These are phyloP conservation scores for Suillia variegata DNA, from an alignment of 2,888 invertebrate genomes.

Conservation along the genomic window DNA sequence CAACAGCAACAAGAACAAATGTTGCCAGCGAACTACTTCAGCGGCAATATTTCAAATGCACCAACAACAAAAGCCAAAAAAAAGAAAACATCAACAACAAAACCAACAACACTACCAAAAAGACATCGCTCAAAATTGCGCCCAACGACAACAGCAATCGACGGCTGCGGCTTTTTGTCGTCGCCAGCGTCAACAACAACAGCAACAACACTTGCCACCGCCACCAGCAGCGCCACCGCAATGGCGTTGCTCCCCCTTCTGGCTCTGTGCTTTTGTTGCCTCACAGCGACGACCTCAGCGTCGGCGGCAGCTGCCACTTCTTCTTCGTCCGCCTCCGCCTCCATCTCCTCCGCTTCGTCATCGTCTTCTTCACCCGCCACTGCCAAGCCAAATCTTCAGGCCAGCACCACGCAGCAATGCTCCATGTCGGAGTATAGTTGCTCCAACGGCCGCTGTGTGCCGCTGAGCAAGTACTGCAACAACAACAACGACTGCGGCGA, in stretches of 20 bases:
- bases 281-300: slow-evolving; percentile 27
- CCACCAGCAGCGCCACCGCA: slow-evolving; percentile 10
- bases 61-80: too few relatives aligned
- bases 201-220: slow-evolving; percentile 11
- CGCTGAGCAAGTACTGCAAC: slow-evolving; percentile 78
- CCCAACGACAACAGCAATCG: slow-evolving; percentile 10
- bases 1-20: slow-evolving; percentile 14
- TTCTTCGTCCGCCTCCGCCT: slow-evolving; percentile 12
- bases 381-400: slow-evolving; percentile 41
- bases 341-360: slow-evolving; percentile 12
- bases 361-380: slow-evolving; percentile 28
- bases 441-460: slow-evolving; percentile 61
- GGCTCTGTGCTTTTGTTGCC: slow-evolving; percentile 26
- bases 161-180: not conserved
- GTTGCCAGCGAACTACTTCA: not conserved
- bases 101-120: too few relatives aligned
- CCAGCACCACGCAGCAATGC: slow-evolving; percentile 41
- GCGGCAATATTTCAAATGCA: too few relatives aligned
- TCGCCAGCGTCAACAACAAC: slow-evolving; percentile 6
- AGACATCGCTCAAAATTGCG: not conserved
- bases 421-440: slow-evolving; percentile 59
- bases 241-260: not conserved
- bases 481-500: slow-evolving; percentile 81
- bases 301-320: slow-evolving; percentile 30
- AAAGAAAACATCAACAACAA: too few relatives aligned